Base-by-base conservation (phyloP, 1,140 invertebrate genomes). In the Caerostris extrusa region DNA sequence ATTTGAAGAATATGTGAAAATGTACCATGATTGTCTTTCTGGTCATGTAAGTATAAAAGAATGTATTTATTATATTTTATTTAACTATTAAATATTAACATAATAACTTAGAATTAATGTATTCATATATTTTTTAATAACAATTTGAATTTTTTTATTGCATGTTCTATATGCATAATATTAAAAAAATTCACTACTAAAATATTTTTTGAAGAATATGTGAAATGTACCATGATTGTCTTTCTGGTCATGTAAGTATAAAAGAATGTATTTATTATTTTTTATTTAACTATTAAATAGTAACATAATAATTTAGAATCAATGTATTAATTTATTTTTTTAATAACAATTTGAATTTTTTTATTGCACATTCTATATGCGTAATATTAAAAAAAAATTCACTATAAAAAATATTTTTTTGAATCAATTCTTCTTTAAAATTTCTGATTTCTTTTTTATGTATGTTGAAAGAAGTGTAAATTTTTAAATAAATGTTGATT, bases 1-100 rank as follows among this genome's bases (percentile, higher is more conserved):
- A 95, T 97, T 99, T 5, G 97, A 98, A 95, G 97, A 97, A 96
- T 99, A 98, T 96, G 97, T 99, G 0, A 97, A 97, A 95, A 99
- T 99, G 98, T 99, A 99, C 95, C 99, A 99, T 95, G 97, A 96
- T 53, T 98, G 97, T 95, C 96, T 99, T 17, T 98, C 98, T 1
- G 97, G 97, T 94, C 98, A 98, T 97, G 98, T 98, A 96, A 94
- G 92, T 94, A 58, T 17, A 17, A 64, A 64, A 64, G 17, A 14
- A 81, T 34, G 7, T 81, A 2, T 10, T 81, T 81, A 10, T 64
- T 67, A 67, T 14, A 67, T 34, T 34, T 34, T 34, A 34, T 34
- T 34, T 34, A 34, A 34, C 0, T 34, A 34, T 34, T 34, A 34
- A 34, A 34, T 34, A 34, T 34, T 34, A 34, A 34, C 34, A 34